Percentiles rank a stretch among this genome's conserved stretches.
Conservation (phyloP, 2,797 vertebrate species). For the Lepidocolaptes lacrymiger region DNA sequence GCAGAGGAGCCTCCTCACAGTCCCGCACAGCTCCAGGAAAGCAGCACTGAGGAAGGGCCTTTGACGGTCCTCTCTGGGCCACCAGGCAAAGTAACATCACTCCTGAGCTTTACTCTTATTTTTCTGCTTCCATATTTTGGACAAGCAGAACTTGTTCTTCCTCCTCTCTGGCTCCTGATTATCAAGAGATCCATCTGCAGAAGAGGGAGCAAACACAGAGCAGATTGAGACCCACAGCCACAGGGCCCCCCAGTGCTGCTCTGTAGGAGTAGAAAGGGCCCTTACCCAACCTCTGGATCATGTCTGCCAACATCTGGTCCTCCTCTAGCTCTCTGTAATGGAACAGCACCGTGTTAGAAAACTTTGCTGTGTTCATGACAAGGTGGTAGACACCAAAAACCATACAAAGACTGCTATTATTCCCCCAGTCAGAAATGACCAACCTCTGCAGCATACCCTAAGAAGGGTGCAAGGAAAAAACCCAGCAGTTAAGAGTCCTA, state of each 20-base stretch:
- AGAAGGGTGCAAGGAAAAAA: not conserved
- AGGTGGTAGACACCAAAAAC: not conserved
- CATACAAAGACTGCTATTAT: not conserved
- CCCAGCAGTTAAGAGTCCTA: not conserved
- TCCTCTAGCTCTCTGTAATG: slow-evolving; percentile 89
- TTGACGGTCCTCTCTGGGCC: not conserved
- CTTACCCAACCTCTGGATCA: slow-evolving; percentile 91
- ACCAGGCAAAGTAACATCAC: not conserved
- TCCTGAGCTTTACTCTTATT: slow-evolving; percentile 40
- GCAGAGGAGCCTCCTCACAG: not conserved
- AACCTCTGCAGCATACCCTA: not conserved
- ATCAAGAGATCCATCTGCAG: slow-evolving; percentile 58
- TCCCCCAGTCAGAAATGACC: not conserved
- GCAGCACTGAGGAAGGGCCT: not conserved
- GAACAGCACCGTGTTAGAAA: not conserved
- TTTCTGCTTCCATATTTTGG: slow-evolving; percentile 70
- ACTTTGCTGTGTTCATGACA: not conserved
- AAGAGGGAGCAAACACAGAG: not conserved
- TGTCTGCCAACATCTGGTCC: slow-evolving; percentile 88
- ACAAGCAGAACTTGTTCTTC: slow-evolving; percentile 65
- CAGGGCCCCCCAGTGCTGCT: not conserved
- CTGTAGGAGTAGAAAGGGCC: not conserved
- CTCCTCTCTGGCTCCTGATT: slow-evolving; percentile 60
- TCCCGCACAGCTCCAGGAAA: not conserved
- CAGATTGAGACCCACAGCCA: not conserved